phyloP scores from a whole-genome alignment of 2,797 vertebrate genomes.

The Rhabdomys pumilio region DNA sequence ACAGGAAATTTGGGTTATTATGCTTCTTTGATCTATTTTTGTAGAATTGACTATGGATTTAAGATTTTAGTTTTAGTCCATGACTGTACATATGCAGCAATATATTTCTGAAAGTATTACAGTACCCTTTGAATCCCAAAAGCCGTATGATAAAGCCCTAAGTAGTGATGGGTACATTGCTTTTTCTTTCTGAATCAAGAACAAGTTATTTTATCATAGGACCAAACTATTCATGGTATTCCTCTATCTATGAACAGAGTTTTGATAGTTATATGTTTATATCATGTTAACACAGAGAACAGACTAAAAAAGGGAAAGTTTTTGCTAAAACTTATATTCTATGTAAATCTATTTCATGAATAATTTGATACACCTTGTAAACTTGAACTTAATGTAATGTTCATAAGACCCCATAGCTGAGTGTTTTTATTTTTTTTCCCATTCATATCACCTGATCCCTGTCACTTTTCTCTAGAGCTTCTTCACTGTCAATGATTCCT shows the following conservation, averaged over 20 bases:
- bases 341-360: background rate
- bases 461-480: background rate
- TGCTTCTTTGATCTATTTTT: background rate
- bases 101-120: background rate
- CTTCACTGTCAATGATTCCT: background rate
- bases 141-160: background rate
- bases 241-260: background rate
- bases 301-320: background rate
- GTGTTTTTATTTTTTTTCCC: background rate
- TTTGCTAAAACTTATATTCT: background rate
- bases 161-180: too few relatives aligned
- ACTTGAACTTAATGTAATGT: conserved; percentile 16
- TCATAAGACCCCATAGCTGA: background rate
- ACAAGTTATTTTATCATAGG: background rate
- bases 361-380: background rate
- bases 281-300: background rate
- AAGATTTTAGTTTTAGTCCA: background rate
- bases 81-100: background rate
- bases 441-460: background rate
- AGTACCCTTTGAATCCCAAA: background rate
- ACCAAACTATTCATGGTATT: background rate
- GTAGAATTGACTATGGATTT: background rate
- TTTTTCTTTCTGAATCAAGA: background rate
- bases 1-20: background rate
- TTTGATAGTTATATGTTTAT: background rate